These are phyloP conservation scores for Caradrina clavipalpis DNA, from an alignment of 2,888 invertebrate species.

Conservation along the genomic window DNA sequence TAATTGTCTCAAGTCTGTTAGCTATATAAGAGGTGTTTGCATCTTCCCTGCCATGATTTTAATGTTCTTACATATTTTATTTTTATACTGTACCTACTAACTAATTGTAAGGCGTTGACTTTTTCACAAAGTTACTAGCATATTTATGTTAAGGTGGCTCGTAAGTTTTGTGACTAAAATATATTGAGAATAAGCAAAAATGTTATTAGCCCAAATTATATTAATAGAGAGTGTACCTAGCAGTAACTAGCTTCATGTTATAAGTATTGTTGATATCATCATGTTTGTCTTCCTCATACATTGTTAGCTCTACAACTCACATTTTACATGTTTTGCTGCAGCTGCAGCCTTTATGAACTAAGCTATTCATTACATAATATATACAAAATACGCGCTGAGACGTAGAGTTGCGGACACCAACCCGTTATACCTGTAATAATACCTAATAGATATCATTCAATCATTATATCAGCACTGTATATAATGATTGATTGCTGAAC, in stretches of 20 bases:
- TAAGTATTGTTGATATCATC: conserved; percentile 12
- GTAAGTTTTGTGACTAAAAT: conserved; percentile 38
- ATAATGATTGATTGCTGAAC: too few species aligned
- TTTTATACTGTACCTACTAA: conserved; percentile 14
- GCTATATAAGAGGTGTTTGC: conserved; percentile 1
- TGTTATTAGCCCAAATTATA: conserved; percentile 29
- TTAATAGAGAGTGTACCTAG: conserved; percentile 13
- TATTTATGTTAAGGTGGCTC: conserved; percentile 6
- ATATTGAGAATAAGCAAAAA: conserved; percentile 35
- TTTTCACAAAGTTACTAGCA: conserved; percentile 19
- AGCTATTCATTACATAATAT: too few species aligned
- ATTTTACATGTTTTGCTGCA: not conserved
- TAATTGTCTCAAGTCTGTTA: not conserved
- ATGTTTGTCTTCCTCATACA: conserved; percentile 12
- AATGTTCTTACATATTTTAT: conserved; percentile 31
- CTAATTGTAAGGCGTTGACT: conserved; percentile 15
- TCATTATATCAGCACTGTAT: too few species aligned
- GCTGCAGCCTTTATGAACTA: not conserved
- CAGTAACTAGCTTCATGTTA: not conserved
- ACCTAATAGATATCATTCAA: too few species aligned
- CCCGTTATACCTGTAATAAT: too few species aligned
- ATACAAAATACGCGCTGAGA: too few species aligned
- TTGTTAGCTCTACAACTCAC: not conserved
- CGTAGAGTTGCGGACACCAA: too few species aligned
- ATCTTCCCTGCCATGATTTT: conserved; percentile 16